These are phyloP conservation scores for Agrochola lychnidis DNA, from an alignment of 2,888 invertebrate genomes.

Conservation along the genomic window DNA sequence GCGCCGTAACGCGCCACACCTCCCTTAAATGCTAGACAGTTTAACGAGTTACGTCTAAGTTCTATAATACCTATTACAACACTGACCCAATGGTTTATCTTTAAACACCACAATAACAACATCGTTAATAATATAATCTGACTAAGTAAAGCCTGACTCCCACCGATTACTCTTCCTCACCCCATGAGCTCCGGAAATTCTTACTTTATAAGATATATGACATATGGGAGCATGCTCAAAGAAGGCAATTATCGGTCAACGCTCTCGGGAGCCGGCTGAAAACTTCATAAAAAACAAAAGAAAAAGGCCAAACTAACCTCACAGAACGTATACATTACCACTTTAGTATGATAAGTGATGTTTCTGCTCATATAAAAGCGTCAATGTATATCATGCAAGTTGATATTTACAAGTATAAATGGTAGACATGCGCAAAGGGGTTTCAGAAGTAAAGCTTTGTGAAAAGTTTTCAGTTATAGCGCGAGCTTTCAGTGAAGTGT, in stretches of 20 bases:
- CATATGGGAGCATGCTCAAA: slow-evolving; percentile 50
- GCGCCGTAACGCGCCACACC: no score
- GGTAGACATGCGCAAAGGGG: slow-evolving; percentile 74
- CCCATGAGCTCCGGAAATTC: slow-evolving; percentile 39
- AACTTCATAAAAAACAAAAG: slow-evolving; percentile 51
- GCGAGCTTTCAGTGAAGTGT: slow-evolving; percentile 68
- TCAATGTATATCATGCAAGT: slow-evolving; percentile 27
- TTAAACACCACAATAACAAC: neutral
- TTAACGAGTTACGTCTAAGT: neutral
- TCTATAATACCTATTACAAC: neutral
- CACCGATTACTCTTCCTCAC: slow-evolving; percentile 34
- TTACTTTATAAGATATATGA: slow-evolving; percentile 54
- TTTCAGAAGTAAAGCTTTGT: slow-evolving; percentile 67
- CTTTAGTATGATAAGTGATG: neutral
- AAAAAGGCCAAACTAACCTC: neutral
- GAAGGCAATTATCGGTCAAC: slow-evolving; percentile 67
- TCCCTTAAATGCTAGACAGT: neutral
- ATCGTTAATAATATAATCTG: slow-evolving; percentile 22
- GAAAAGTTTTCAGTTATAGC: slow-evolving; percentile 78
- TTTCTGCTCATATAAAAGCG: neutral
- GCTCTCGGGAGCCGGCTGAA: slow-evolving; percentile 47
- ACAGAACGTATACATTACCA: slow-evolving; percentile 23
- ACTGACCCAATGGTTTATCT: neutral
- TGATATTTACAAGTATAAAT: slow-evolving; percentile 21
- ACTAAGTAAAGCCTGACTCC: slow-evolving; percentile 25